Base-by-base conservation (phyloP, 2,113 vertebrate genomes). In the Cyrtonyx montezumae region DNA sequence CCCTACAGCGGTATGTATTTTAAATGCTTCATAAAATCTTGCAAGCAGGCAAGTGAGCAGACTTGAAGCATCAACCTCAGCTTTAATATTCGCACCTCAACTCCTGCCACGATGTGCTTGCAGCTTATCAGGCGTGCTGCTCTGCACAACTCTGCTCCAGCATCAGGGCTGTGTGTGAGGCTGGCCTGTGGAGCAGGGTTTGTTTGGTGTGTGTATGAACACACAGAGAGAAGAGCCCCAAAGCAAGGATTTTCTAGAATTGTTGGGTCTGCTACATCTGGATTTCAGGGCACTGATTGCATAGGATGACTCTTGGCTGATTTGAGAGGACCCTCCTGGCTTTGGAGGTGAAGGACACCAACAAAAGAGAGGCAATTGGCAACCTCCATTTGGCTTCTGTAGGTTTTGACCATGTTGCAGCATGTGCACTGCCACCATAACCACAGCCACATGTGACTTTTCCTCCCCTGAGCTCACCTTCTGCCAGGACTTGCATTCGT, bases 1-100 rank as follows among this genome's bases (percentile, higher is more conserved):
- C 65, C 81, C 74, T 91, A 59, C 11, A 95, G 68, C 78, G 36
- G n/a, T 20, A 11, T 65, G 28, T 79, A 66, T 91, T 87, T 86
- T 55, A 84, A 96, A 82, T 74, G 89, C 63, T 89, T 79, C 46
- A 34, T 70, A 85, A 89, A 93, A 82, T 93, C 79, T 77, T 76
- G 66, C 42, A 19, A 92, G 53, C 26, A 58, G 83, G 58, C 43
- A 81, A 93, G 30, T 8, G 61, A 91, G 37, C 37, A 18, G 49
- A 49, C 61, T 79, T 36, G 49, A 84, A 87, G 22, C 43, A 58
- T 77, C 90, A 62, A 9, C 73, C 30, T 73, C 84, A 46, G 43
- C 75, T 79, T 77, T 22, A 77, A 76, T 78, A 67, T 61, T 81
- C 0, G 0, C 66, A 81, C n/a, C 75, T 92, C 87, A 62, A 61